Conservation (phyloP, 2,113 vertebrate species). For the Mustelus asterias region DNA sequence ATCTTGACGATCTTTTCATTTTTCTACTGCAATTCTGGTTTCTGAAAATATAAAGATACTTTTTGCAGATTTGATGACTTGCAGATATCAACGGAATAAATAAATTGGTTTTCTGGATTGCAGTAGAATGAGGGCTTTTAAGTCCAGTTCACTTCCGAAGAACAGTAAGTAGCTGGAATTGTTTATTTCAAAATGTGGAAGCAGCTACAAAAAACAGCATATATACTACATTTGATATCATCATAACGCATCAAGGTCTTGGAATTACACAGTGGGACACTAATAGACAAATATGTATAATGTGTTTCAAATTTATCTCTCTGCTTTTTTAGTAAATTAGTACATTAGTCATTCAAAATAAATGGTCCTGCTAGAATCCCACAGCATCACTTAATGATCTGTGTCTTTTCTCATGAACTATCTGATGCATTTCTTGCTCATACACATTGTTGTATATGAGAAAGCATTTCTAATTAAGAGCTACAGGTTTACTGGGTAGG, state of each 20-base stretch:
- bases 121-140: neutral
- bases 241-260: neutral
- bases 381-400: neutral
- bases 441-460: neutral
- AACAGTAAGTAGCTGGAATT: neutral
- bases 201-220: neutral
- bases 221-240: neutral
- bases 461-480: neutral
- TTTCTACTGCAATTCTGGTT: neutral
- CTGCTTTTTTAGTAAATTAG: neutral
- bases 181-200: neutral
- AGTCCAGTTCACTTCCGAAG: neutral
- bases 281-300: neutral
- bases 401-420: neutral
- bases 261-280: neutral
- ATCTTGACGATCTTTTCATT: neutral
- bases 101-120: neutral
- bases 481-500: neutral
- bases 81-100: neutral
- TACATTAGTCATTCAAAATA: neutral
- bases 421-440: neutral
- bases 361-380: neutral
- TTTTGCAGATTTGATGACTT: neutral
- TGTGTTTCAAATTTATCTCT: neutral
- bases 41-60: neutral